Percentiles rank a stretch among this genome's conserved stretches.
Evolutionary conservation across 1,140 invertebrate genomes (phyloP).

Genomic region (Aphaenogaster floridana): DNA sequence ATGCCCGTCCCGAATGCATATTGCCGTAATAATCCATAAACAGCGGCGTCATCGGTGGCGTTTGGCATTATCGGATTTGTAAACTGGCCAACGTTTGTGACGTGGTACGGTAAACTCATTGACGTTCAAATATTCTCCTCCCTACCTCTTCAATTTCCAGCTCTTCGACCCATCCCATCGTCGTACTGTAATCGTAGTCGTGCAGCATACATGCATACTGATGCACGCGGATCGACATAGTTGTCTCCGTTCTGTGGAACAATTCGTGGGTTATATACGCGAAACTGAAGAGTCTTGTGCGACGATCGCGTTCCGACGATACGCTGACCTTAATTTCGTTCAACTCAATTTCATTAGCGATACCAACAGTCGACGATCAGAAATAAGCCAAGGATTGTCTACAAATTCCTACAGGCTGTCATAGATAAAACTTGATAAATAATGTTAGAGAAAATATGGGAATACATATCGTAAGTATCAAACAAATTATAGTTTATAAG

Average conservation of each 20-base stretch:
- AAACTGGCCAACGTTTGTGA: conserved; percentile 70
- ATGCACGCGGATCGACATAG: conserved; percentile 35
- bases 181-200: conserved; percentile 42
- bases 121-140: conserved; percentile 54
- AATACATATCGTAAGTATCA: neutral
- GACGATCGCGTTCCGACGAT: conserved; percentile 5
- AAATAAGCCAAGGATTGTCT: neutral
- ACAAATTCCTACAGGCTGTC: neutral
- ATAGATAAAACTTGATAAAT: neutral
- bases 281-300: conserved; percentile 27
- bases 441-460: neutral
- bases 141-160: conserved; percentile 53
- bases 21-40: conserved; percentile 68
- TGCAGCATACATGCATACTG: conserved; percentile 23
- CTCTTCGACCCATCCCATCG: conserved; percentile 21
- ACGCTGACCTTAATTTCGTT: conserved; percentile 29
- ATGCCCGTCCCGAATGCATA: conserved; percentile 31
- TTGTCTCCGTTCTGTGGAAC: conserved; percentile 12
- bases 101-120: conserved; percentile 67
- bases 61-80: conserved; percentile 79
- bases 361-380: neutral
- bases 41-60: conserved; percentile 68
- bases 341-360: conserved; percentile 4
- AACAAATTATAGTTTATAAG: neutral
- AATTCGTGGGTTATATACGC: conserved; percentile 36